Evolutionary conservation across 2,888 invertebrate species (phyloP).

Genomic region (Platerodrilus igneus): DNA sequence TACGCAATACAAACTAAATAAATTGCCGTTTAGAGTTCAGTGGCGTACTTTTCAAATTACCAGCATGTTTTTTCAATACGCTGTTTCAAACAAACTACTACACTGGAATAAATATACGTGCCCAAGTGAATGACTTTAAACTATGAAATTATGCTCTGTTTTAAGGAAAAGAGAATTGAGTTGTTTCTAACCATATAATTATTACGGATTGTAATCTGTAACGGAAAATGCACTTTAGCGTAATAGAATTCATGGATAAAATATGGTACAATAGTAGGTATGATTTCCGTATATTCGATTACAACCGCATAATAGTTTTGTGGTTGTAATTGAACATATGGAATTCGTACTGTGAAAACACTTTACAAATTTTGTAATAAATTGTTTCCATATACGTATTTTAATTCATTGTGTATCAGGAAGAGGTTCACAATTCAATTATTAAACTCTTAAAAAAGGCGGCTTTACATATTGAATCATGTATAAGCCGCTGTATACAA

Average conservation of each 20-base stretch:
- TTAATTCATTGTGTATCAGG: too few species aligned
- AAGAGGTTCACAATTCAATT: too few species aligned
- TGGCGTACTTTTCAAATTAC: constrained; percentile 9
- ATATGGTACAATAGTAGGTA: neutral
- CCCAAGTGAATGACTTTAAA: constrained; percentile 22
- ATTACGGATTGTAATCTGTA: constrained; percentile 17
- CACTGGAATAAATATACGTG: constrained; percentile 17
- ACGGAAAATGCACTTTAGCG: constrained; percentile 15
- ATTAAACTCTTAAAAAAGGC: too few species aligned
- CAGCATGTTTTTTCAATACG: neutral
- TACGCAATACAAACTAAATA: constrained; percentile 19
- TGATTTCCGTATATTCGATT: too few species aligned
- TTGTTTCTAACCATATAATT: constrained; percentile 19
- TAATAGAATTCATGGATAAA: constrained; percentile 9
- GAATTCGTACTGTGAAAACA: too few species aligned
- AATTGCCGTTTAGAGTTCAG: constrained; percentile 8
- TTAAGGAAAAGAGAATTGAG: constrained; percentile 31
- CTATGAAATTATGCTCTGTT: constrained; percentile 30
- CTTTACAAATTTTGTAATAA: too few species aligned
- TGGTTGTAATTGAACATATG: too few species aligned
- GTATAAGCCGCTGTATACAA: too few species aligned
- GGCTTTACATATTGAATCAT: too few species aligned
- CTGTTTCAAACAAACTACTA: constrained; percentile 7
- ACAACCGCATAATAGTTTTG: too few species aligned
- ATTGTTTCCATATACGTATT: too few species aligned